Evolutionary conservation across 2,113 vertebrate genomes (phyloP), one percentile per base, ranked within the genome.

Genomic region (Bubo bubo): DNA sequence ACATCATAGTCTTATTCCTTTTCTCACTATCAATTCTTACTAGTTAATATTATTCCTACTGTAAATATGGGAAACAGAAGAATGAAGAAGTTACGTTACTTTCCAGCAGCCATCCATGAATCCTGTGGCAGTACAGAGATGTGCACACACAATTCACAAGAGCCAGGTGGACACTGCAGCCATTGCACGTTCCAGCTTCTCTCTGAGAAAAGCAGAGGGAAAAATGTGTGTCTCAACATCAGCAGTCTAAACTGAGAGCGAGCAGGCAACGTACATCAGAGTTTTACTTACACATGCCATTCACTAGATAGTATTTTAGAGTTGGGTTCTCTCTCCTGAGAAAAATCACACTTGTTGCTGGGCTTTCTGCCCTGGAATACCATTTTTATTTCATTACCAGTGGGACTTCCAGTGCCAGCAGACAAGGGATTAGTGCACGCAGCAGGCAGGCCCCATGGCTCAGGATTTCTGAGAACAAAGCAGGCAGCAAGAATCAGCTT

Each of bases 301-400:
- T 94, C n/a, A 37, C 47, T 88, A 52, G 41, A 24, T 80, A 43
- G 12, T 43, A 2, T 77, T 67, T 58, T 58, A 55, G 53, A 50
- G 9, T 53, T 67, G 16, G 37, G 19, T 41, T 94, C 49, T 76
- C 64, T 56, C 68, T 88, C 62, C 63, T 62, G 74, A 88, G 88
- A 30, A 32, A 60, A 82, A 37, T 59, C 34, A 30, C 2, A 2
- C 53, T 87, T 83, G 71, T 60, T 90, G 34, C 71, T 83, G 67
- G 53, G 76, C 75, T 90, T 86, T 88, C 72, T 93, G 71, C 67
- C 63, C 79, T 90, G 34, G 47, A 86, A 66, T 83, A 76, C 37
- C n/a, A 9, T 95, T 79, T 96, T 86, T 83, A 64, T 86, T 90
- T 92, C 82, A 74, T 92, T 94, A 74, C 45, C 41, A 47, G 53